A percentile compares a stretch with the other conserved stretches of the same genome.
These are phyloP conservation scores for Apodemus sylvaticus DNA, from an alignment of 2,113 vertebrate species.

Conservation along the genomic window DNA sequence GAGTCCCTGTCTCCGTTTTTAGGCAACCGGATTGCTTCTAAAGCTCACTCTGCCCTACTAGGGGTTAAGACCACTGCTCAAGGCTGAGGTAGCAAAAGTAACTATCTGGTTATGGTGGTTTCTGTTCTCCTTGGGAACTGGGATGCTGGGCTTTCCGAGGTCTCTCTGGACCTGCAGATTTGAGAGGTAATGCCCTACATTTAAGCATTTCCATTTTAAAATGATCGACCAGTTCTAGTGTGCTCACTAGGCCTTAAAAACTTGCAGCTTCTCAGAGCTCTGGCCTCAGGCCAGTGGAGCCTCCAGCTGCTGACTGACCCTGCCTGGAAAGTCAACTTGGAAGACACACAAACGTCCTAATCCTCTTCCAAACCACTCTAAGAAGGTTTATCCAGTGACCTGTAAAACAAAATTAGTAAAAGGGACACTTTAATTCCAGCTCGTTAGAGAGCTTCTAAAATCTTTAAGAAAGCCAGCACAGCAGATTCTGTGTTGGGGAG, in stretches of 20 bases:
- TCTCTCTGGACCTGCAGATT: neutral
- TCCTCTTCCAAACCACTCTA: conserved; percentile 72
- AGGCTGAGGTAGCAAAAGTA: neutral
- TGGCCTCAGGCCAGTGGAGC: conserved; percentile 74
- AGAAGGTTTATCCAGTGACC: conserved; percentile 81
- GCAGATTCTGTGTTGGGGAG: conserved; percentile 54
- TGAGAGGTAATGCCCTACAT: neutral
- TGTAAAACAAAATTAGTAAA: conserved; percentile 77
- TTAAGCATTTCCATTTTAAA: conserved; percentile 38
- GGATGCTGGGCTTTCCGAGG: neutral
- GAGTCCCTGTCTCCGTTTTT: neutral
- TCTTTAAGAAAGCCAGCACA: conserved; percentile 69
- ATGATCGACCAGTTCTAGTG: neutral
- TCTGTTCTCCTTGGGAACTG: neutral
- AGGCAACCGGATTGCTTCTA: neutral
- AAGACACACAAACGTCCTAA: conserved; percentile 73
- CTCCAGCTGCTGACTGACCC: conserved; percentile 80
- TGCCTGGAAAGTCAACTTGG: conserved; percentile 78
- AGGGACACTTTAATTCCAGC: conserved; percentile 81
- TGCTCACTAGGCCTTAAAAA: conserved; percentile 39
- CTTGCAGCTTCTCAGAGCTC: conserved; percentile 42
- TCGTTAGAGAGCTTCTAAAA: conserved; percentile 75
- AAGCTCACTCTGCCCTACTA: neutral
- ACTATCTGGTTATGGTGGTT: fast-evolving
- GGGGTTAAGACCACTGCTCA: neutral